Conservation (phyloP, 2,113 vertebrate species). For the Pagrus major region DNA sequence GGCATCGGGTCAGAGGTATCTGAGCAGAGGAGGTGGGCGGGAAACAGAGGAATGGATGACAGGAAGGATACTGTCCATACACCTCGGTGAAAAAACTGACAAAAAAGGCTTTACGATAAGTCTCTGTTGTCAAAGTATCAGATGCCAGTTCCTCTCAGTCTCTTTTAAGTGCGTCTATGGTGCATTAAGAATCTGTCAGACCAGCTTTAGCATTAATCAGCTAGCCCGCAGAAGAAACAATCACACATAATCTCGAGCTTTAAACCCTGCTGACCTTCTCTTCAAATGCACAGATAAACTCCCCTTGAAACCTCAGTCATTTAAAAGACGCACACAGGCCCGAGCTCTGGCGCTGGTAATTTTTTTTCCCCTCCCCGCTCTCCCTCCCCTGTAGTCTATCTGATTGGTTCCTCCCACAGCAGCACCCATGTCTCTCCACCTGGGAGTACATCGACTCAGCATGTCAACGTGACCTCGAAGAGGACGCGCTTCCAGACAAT, state of each 20-base stretch:
- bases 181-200: conserved; percentile 79
- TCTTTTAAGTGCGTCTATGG: conserved; percentile 74
- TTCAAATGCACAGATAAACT: conserved; percentile 75
- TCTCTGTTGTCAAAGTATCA: conserved; percentile 67
- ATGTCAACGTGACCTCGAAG: conserved; percentile 74
- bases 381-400: conserved; percentile 41
- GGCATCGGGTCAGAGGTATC: conserved; percentile 55
- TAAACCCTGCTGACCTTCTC: conserved; percentile 80
- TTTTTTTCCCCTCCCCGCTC: background rate
- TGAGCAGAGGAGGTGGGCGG: conserved; percentile 14
- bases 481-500: conserved; percentile 54
- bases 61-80: conserved; percentile 28
- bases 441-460: conserved; percentile 69
- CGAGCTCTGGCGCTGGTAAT: conserved; percentile 18
- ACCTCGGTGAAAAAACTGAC: conserved; percentile 46
- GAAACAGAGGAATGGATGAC: conserved; percentile 10
- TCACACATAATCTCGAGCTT: conserved; percentile 76
- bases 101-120: conserved; percentile 71
- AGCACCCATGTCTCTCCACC: conserved; percentile 72
- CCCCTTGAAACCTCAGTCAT: conserved; percentile 66
- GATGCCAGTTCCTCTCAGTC: conserved; percentile 42
- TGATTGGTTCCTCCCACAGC: conserved; percentile 64
- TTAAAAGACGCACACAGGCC: conserved; percentile 48
- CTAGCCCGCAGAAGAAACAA: conserved; percentile 75
- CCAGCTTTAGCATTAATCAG: conserved; percentile 81